Evolutionary conservation across 2,888 invertebrate species (phyloP).

Genomic region (Chrysodeixis includens): DNA sequence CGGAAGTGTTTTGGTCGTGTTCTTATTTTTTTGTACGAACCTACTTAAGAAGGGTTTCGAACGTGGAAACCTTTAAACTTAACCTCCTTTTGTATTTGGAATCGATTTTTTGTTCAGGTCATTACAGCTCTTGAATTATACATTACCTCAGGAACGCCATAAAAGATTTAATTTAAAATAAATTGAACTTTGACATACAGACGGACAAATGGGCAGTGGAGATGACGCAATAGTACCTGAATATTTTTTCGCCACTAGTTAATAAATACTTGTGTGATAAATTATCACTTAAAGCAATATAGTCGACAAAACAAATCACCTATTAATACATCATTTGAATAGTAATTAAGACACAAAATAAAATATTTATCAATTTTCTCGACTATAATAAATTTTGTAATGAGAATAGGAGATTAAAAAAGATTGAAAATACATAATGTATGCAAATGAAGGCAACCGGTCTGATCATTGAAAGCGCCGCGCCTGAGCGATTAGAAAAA

Average conservation of each 20-base stretch:
- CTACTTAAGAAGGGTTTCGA: too few relatives aligned
- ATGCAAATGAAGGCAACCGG: slow-evolving; percentile 61
- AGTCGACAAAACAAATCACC: slow-evolving; percentile 35
- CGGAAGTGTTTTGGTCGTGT: background rate
- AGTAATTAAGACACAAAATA: slow-evolving; percentile 52
- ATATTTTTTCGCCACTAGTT: background rate
- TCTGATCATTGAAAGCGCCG: slow-evolving; percentile 52
- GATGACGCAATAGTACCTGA: background rate
- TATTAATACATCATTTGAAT: slow-evolving; percentile 46
- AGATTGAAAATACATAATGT: slow-evolving; percentile 51
- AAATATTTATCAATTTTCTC: slow-evolving; percentile 48
- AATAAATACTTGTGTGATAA: slow-evolving; percentile 23
- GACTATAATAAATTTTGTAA: slow-evolving; percentile 49
- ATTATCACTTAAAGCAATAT: slow-evolving; percentile 43
- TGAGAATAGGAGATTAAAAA: slow-evolving; percentile 50
- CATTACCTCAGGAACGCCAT: background rate
- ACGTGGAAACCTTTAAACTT: background rate
- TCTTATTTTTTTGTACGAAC: too few relatives aligned
- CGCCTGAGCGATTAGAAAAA: slow-evolving; percentile 45
- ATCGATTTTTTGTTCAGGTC: background rate
- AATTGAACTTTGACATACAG: background rate
- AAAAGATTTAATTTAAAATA: slow-evolving; percentile 4
- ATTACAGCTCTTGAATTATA: background rate
- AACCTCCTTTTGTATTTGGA: background rate
- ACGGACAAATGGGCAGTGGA: background rate